Percentiles rank a stretch among this genome's conserved stretches.
These are phyloP conservation scores for Neosalanx taihuensis DNA, from an alignment of 2,797 vertebrate species.

Conservation along the genomic window DNA sequence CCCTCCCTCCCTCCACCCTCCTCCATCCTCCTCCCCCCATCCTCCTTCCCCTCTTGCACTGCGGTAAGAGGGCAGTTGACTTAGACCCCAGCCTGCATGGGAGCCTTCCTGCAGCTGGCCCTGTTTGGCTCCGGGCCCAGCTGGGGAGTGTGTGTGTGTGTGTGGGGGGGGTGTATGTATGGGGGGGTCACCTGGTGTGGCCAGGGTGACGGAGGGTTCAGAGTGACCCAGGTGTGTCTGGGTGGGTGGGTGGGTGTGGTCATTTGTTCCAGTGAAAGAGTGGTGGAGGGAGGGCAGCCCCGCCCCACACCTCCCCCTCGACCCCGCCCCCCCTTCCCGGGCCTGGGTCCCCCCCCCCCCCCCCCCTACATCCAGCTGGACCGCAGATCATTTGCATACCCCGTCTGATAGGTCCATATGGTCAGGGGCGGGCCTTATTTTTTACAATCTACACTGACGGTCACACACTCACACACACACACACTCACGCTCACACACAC, in stretches of 20 bases:
- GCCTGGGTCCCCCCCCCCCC: no score
- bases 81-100: no score
- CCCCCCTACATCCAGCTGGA: conserved; percentile 7
- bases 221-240: not conserved
- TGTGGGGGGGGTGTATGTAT: conserved; percentile 9
- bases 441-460: not conserved
- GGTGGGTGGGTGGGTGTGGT: conserved; percentile 1
- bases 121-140: not conserved
- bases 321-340: not conserved
- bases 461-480: not conserved
- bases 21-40: no score
- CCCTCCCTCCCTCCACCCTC: no score
- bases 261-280: not conserved
- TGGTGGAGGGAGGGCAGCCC: not conserved
- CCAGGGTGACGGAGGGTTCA: not conserved
- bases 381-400: conserved; percentile 9
- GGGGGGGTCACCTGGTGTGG: not conserved
- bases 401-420: conserved; percentile 19
- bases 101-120: no score
- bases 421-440: conserved; percentile 10
- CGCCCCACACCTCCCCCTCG: no score
- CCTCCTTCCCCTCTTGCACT: no score
- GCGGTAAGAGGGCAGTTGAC: no score
- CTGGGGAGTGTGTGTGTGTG: no score
- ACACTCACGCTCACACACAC: conserved; percentile 15